phyloP scores from a whole-genome alignment of 92 coral and sea anemone species.

The Muricea muricata region DNA sequence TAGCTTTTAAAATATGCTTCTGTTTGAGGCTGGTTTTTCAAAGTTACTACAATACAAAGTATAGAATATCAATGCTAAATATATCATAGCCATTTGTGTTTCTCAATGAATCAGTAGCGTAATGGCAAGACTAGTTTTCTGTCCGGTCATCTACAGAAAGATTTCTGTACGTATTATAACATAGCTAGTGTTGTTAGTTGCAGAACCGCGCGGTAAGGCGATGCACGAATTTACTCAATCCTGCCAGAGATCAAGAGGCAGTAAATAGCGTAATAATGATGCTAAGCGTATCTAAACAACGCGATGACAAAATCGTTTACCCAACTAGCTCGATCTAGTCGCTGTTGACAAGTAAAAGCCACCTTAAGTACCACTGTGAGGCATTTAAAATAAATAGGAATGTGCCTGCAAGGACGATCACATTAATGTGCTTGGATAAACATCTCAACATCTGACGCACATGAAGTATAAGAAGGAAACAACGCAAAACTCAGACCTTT shows the following conservation, averaged over 20 bases:
- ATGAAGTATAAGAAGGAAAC: neutral
- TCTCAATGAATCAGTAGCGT: too few species aligned
- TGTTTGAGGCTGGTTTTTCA: neutral
- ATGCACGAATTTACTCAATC: neutral
- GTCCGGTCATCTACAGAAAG: too few species aligned
- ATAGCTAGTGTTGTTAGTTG: neutral
- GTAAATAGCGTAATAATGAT: neutral
- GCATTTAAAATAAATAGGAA: neutral
- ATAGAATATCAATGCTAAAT: neutral
- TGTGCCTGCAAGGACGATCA: too few species aligned
- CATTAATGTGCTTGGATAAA: neutral
- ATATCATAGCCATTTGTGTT: neutral
- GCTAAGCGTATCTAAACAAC: slow-evolving; percentile 23
- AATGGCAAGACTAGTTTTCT: too few species aligned
- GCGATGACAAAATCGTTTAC: slow-evolving; percentile 43
- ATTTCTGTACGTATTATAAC: too few species aligned
- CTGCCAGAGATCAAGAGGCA: neutral
- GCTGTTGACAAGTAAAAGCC: slow-evolving; percentile 27
- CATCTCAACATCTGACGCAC: neutral
- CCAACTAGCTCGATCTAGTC: neutral
- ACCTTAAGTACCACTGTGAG: slow-evolving; percentile 14
- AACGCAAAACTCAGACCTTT: neutral
- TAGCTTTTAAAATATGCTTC: too few species aligned
- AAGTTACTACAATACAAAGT: neutral
- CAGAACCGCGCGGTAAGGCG: neutral